Base-by-base conservation (phyloP, 2,113 vertebrate genomes). In the Seriola dumerili region DNA sequence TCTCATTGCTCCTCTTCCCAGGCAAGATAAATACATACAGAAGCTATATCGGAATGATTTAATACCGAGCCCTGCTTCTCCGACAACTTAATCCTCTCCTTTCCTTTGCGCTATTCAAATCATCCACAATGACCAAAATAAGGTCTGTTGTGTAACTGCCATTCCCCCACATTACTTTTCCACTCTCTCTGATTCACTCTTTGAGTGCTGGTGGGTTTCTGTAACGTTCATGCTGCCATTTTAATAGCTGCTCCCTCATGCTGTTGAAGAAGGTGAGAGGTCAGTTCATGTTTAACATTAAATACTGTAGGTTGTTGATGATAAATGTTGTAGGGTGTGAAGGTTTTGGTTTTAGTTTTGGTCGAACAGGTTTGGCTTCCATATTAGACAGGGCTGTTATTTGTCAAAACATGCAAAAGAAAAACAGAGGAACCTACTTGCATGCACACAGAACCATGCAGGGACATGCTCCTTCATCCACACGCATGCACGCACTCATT, bases 41-140 rank as follows among this genome's bases (percentile, higher is more conserved):
- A 55, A 81, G 89, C 84, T 79, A 72, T 85, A 92, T 83, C 38
- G 63, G 83, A 87, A 92, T 90, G 91, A 94, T 93, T 94, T 92
- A 93, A 93, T 89, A 87, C 85, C 62, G 10, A 76, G 73, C 80
- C 46, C 58, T 40, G 87, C 80, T 90, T 62, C 85, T 73, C 86
- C 78, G 84, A 93, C 94, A 94, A 92, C 85, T 94, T 94, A 92
- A 94, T 94, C 90, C 91, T 50, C 81, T 86, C 87, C 81, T 88
- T 84, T 90, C 74, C 83, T 90, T 67, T 16, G 59, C 5, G 0
- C 81, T 81, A 90, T 92, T 92, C 88, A 93, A 81, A 93, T 94
- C 83, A 78, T 68, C 63, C 70, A 92, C 91, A 92, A 88, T 88
- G 87, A 85, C 83, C 70, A 84, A 84, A 89, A 90, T 84, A 80